These are phyloP conservation scores for Lerema accius DNA, from an alignment of 1,140 invertebrate species.

Conservation along the genomic window DNA sequence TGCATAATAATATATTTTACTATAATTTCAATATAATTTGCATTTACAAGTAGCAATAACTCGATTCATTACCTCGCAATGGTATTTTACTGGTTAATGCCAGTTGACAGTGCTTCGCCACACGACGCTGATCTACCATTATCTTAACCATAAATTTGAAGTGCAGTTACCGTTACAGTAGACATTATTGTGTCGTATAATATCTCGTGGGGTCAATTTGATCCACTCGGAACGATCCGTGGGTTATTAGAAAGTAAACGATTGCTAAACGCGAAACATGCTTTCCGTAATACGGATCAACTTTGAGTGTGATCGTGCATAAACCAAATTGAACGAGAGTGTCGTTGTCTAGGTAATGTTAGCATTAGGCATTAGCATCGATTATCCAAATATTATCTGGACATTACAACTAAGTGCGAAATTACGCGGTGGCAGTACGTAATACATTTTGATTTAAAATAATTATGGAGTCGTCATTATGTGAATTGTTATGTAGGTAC, in stretches of 20 bases:
- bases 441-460: no score
- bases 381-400: neutral
- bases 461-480: no score
- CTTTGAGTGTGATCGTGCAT: constrained; percentile 39
- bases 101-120: constrained; percentile 17
- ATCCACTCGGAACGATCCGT: constrained; percentile 44
- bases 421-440: no score
- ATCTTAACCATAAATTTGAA: constrained; percentile 51
- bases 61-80: constrained; percentile 35
- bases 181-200: constrained; percentile 59
- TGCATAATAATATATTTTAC: constrained; percentile 22
- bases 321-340: constrained; percentile 39
- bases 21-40: constrained; percentile 36
- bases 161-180: constrained; percentile 56
- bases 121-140: constrained; percentile 39
- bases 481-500: no score
- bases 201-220: constrained; percentile 53
- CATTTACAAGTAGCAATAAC: constrained; percentile 40
- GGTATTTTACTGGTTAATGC: constrained; percentile 23
- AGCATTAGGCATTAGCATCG: constrained; percentile 31
- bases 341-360: constrained; percentile 36
- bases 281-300: constrained; percentile 49
- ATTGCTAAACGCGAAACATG: constrained; percentile 45
- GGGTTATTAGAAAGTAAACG: constrained; percentile 62
- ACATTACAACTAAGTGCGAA: no score